Evolutionary conservation across 2,113 vertebrate species (phyloP).

Genomic region (Pteropus alecto): DNA sequence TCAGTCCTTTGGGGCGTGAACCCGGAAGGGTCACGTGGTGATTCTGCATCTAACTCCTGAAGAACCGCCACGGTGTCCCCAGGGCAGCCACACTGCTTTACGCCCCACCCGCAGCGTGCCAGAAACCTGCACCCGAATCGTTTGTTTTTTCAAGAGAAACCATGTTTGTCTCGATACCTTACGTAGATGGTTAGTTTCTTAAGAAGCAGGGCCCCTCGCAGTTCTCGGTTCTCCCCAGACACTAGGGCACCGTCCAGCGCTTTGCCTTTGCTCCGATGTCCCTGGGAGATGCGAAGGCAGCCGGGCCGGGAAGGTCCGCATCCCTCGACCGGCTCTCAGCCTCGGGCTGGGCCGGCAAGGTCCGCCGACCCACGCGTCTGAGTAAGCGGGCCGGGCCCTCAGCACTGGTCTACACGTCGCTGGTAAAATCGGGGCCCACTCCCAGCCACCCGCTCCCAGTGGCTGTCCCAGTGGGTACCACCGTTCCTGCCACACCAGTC

Average conservation of each 20-base stretch:
- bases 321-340: fast-evolving
- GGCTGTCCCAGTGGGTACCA: fast-evolving
- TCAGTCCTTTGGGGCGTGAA: too few relatives aligned
- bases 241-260: fast-evolving
- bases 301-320: neutral
- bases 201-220: too few relatives aligned
- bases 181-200: neutral
- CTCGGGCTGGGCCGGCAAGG: fast-evolving
- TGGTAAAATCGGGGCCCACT: too few relatives aligned
- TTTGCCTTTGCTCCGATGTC: neutral
- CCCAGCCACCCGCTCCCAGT: neutral
- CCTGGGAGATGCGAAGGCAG: neutral
- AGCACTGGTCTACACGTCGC: neutral
- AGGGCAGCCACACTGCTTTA: too few relatives aligned
- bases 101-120: too few relatives aligned
- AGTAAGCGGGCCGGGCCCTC: too few relatives aligned
- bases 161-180: neutral
- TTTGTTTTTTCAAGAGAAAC: neutral
- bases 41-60: too few relatives aligned
- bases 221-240: neutral
- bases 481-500: neutral
- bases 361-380: too few relatives aligned
- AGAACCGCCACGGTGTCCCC: too few relatives aligned
- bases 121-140: too few relatives aligned
- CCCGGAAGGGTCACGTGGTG: too few relatives aligned